phyloP scores from a whole-genome alignment of 2,888 invertebrate genomes.

The Apamea sordens region DNA sequence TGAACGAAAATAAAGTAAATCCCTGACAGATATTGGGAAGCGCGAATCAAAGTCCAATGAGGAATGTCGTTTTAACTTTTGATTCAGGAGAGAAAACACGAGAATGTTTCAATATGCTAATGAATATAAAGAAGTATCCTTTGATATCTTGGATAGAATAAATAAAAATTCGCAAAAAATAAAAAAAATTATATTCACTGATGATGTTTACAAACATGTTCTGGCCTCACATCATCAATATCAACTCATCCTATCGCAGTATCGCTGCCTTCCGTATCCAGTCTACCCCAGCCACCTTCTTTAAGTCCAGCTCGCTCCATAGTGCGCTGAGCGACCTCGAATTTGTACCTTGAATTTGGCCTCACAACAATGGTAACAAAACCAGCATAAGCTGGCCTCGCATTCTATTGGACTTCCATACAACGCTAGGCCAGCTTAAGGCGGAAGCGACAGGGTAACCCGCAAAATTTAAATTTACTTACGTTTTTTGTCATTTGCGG shows the following conservation, averaged over 20 bases:
- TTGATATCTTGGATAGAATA: constrained; percentile 7
- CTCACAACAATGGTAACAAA: not conserved
- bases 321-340: too few species aligned
- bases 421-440: not conserved
- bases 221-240: too few species aligned
- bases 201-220: not conserved
- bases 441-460: too few species aligned
- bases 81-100: constrained; percentile 21
- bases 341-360: too few species aligned
- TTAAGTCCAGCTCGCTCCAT: too few species aligned
- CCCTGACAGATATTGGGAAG: constrained; percentile 59
- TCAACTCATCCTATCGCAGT: too few species aligned
- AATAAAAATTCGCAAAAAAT: not conserved
- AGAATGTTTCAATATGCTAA: constrained; percentile 43
- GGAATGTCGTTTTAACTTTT: constrained; percentile 56
- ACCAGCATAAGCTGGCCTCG: not conserved
- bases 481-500: too few species aligned
- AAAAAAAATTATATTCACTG: not conserved
- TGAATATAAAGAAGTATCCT: constrained; percentile 18
- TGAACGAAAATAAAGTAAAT: constrained; percentile 54
- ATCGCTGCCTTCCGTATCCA: too few species aligned
- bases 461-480: too few species aligned
- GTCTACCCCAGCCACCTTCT: too few species aligned
- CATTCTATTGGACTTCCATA: not conserved
- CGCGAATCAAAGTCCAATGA: constrained; percentile 47